Conservation (phyloP, 2,797 vertebrate genomes). For the Labroides dimidiatus region DNA sequence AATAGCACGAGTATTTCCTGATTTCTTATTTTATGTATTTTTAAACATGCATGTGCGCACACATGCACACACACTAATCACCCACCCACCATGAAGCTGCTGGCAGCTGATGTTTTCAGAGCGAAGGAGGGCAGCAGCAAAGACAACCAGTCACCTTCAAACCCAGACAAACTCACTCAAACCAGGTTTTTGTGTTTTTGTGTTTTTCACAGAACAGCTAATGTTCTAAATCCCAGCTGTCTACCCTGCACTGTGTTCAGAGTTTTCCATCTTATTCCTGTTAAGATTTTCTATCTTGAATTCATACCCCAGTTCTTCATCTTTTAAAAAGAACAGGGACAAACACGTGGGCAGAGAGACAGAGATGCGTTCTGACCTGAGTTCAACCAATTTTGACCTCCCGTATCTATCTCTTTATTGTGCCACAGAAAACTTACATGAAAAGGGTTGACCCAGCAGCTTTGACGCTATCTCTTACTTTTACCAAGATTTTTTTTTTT, state of each 20-base stretch:
- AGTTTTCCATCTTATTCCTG: constrained; percentile 43
- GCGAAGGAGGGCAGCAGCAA: constrained; percentile 22
- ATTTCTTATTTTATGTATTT: constrained; percentile 33
- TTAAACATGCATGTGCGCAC: constrained; percentile 13
- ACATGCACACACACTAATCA: constrained; percentile 22
- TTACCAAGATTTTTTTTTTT: background rate
- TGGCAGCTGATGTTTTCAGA: constrained; percentile 21
- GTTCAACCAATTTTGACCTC: constrained; percentile 13
- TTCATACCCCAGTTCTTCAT: constrained; percentile 54
- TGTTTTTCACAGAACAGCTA: constrained; percentile 44
- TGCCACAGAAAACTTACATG: background rate
- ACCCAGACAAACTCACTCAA: constrained; percentile 52
- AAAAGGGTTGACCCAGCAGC: constrained; percentile 1
- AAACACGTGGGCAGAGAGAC: constrained; percentile 23
- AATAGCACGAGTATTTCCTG: constrained; percentile 29
- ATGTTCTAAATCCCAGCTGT: constrained; percentile 52
- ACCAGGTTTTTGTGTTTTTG: constrained; percentile 27
- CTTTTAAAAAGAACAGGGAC: constrained; percentile 19
- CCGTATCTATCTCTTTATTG: constrained; percentile 31
- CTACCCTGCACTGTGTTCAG: constrained; percentile 36
- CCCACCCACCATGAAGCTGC: constrained; percentile 20
- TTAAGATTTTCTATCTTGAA: constrained; percentile 57
- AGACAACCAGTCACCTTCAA: constrained; percentile 37
- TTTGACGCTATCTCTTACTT: background rate
- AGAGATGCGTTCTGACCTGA: constrained; percentile 31